Evolutionary conservation across 2,888 invertebrate species (phyloP), one percentile per base, ranked within the genome.

Genomic region (Neocrepidodera transversa): DNA sequence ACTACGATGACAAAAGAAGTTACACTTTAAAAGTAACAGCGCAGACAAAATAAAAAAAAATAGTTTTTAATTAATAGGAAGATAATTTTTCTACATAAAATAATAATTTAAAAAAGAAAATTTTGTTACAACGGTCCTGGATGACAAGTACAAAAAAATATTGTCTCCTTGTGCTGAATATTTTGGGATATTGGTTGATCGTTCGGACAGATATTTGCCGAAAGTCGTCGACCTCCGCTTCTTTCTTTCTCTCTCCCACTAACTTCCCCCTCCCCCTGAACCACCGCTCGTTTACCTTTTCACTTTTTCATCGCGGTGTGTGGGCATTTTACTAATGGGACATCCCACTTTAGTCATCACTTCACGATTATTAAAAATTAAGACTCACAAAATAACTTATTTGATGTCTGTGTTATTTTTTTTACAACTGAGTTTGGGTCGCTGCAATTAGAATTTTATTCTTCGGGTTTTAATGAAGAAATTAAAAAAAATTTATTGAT

Each of bases 101-200:
- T n/a, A n/a, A n/a, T n/a, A n/a, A n/a, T 23, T 23, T 23, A 3
- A 23, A 23, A 23, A 6, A 4, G 2, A 32, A 32, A 32, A 32
- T 32, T 32, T 4, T 5, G 11, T 13, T 32, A 13, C 5, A 32
- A 32, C 32, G 32, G 13, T 8, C 13, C 32, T 32, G 32, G 2
- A 4, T 13, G 2, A 11, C 3, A 32, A 28, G 8, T 8, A 13
- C 5, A 32, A 13, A 13, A 32, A 32, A 32, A 11, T 32, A 32
- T 3, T 11, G 10, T 32, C 8, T 10, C 28, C 28, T 4, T 53
- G 30, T 32, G 32, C 53, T 20, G 53, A 53, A 53, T 50, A 43
- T 47, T 56, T 56, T 56, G 16, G 20, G 36, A 49, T 49, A 56
- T 48, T 42, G 55, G 47, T 26, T 17, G 48, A 48, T 38, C 38